A percentile compares a stretch with the other conserved stretches of the same genome.
Evolutionary conservation across 1,140 invertebrate genomes (phyloP).

Genomic region (Drosophila lowei): DNA sequence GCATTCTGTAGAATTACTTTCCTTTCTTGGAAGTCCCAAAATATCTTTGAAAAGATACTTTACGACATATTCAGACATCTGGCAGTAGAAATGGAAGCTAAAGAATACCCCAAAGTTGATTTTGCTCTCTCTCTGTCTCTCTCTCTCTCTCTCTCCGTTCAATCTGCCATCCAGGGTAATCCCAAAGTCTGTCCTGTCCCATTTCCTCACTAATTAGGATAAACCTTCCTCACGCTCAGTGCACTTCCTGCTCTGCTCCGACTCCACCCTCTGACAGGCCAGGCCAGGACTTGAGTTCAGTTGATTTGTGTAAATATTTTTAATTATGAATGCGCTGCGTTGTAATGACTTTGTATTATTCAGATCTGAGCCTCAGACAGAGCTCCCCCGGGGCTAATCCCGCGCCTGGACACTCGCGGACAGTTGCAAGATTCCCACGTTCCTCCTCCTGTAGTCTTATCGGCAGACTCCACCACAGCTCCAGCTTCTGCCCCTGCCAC

Average conservation of each 20-base stretch:
- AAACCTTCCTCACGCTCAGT: constrained; percentile 44
- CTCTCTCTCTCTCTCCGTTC: background rate
- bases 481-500: constrained; percentile 6
- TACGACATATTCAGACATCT: no score
- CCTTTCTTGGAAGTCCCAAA: no score
- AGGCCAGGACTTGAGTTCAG: constrained; percentile 9
- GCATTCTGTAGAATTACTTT: no score
- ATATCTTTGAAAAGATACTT: no score
- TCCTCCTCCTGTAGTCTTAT: constrained; percentile 49
- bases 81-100: background rate
- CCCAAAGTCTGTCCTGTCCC: background rate
- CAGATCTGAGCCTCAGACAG: constrained; percentile 8
- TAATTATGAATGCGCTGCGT: constrained; percentile 69
- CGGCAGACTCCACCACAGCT: constrained; percentile 20
- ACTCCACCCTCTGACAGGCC: background rate
- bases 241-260: constrained; percentile 22
- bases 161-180: constrained; percentile 4
- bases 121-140: background rate
- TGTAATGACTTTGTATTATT: constrained; percentile 76
- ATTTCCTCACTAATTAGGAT: constrained; percentile 50
- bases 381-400: background rate
- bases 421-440: constrained; percentile 67
- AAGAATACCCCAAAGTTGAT: no score
- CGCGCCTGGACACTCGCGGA: constrained; percentile 18
- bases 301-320: constrained; percentile 65